Evolutionary conservation across 2,797 vertebrate species (phyloP).

Genomic region (Clarias platycephalus): DNA sequence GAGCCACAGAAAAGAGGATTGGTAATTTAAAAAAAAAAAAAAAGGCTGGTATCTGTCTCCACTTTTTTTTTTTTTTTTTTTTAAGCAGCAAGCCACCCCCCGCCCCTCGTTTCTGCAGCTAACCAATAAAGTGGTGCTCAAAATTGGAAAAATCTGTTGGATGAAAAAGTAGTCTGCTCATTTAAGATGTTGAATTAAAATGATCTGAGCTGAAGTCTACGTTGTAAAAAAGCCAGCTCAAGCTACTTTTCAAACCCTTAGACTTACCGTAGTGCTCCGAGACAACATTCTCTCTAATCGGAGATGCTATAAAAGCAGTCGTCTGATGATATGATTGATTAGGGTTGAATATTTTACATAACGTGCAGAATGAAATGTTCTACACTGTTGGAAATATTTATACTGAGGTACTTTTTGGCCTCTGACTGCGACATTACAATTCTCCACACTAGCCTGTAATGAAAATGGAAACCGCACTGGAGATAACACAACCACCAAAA

Average conservation of each 20-base stretch:
- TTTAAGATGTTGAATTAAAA: constrained; percentile 81
- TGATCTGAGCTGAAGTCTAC: constrained; percentile 72
- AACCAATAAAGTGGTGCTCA: constrained; percentile 75
- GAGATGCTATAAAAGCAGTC: constrained; percentile 32
- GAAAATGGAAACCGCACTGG: constrained; percentile 71
- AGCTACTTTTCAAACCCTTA: constrained; percentile 18
- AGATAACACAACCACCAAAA: constrained; percentile 63
- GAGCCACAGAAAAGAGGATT: constrained; percentile 74
- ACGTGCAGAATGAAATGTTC: constrained; percentile 40
- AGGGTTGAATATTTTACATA: constrained; percentile 15
- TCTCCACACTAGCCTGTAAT: constrained; percentile 53
- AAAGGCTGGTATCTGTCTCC: constrained; percentile 70
- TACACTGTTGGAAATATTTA: constrained; percentile 23
- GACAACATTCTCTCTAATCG: constrained; percentile 7
- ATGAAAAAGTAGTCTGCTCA: constrained; percentile 73
- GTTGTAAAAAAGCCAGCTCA: constrained; percentile 51
- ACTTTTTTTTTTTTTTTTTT: constrained; percentile 10
- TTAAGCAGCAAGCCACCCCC: constrained; percentile 44
- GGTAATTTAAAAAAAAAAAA: constrained; percentile 68
- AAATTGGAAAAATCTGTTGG: constrained; percentile 81
- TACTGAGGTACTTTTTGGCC: constrained; percentile 18
- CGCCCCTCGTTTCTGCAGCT: constrained; percentile 68
- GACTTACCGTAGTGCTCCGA: neutral
- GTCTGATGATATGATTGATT: constrained; percentile 33
- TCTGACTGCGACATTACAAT: constrained; percentile 18